These are phyloP conservation scores for Meganola albula DNA, from an alignment of 2,888 invertebrate genomes.

Conservation along the genomic window DNA sequence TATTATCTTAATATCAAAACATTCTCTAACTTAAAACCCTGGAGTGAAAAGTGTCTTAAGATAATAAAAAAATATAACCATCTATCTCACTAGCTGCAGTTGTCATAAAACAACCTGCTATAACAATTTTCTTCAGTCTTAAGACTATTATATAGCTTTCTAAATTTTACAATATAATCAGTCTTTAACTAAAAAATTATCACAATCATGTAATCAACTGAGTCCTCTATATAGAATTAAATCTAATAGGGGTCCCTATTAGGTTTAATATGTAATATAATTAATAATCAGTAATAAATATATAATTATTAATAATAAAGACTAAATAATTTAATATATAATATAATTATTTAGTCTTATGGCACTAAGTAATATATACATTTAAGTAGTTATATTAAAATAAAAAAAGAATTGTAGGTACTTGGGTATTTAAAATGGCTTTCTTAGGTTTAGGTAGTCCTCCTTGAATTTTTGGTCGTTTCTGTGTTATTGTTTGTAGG, in stretches of 20 bases:
- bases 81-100: constrained; percentile 4
- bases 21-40: constrained; percentile 1
- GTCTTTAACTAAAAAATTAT: constrained; percentile 1
- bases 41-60: constrained; percentile 4
- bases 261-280: constrained; percentile 2
- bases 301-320: constrained; percentile 6
- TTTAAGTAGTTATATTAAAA: constrained; percentile 1
- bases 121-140: constrained; percentile 1
- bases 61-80: constrained; percentile 4
- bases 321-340: constrained; percentile 2
- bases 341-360: constrained; percentile 1
- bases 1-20: constrained; percentile 1
- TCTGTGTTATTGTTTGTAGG: no score
- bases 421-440: constrained; percentile 3
- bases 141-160: constrained; percentile 1
- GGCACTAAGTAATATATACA: constrained; percentile 1
- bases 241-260: constrained; percentile 1
- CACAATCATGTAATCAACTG: constrained; percentile 1
- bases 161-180: constrained; percentile 2
- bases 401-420: constrained; percentile 1
- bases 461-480: no score
- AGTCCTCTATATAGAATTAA: constrained; percentile 1
- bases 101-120: constrained; percentile 2
- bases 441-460: constrained; percentile 5
- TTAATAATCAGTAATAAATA: constrained; percentile 2